A percentile compares a stretch with the other conserved stretches of the same genome.
These are phyloP conservation scores for Octomys mimax DNA, from an alignment of 2,797 vertebrate species.

Conservation along the genomic window DNA sequence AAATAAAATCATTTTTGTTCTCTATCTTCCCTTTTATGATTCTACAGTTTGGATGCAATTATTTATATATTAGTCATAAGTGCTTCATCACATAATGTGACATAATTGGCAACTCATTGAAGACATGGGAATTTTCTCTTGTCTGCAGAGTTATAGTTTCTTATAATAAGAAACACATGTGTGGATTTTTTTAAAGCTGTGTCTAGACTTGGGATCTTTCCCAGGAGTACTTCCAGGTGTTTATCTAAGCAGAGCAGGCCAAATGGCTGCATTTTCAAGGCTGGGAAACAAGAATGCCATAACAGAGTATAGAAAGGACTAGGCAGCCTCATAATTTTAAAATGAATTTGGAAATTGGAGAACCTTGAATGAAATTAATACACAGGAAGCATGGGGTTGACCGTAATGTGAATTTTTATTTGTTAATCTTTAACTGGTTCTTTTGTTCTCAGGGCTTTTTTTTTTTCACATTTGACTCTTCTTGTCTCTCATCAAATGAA, in stretches of 20 bases:
- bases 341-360: slow-evolving; percentile 73
- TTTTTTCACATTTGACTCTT: not conserved
- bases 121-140: slow-evolving; percentile 85
- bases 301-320: slow-evolving; percentile 74
- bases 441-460: not conserved
- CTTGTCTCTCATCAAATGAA: not conserved
- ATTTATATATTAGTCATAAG: slow-evolving; percentile 82
- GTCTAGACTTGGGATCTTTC: slow-evolving; percentile 90
- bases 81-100: slow-evolving; percentile 82
- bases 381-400: not conserved
- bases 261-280: slow-evolving; percentile 81
- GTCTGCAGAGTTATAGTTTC: slow-evolving; percentile 80
- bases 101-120: slow-evolving; percentile 85
- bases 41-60: slow-evolving; percentile 79
- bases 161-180: slow-evolving; percentile 88
- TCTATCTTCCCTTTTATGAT: slow-evolving; percentile 72
- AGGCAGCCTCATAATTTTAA: slow-evolving; percentile 78
- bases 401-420: slow-evolving; percentile 61
- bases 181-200: slow-evolving; percentile 73
- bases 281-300: slow-evolving; percentile 74
- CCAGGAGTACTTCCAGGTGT: slow-evolving; percentile 88
- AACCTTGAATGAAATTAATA: slow-evolving; percentile 30
- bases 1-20: slow-evolving; percentile 43
- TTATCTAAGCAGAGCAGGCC: slow-evolving; percentile 85
- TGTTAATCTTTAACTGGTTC: slow-evolving; percentile 27